phyloP scores from a whole-genome alignment of 2,113 vertebrate genomes.

The Poeciliopsis prolifica region DNA sequence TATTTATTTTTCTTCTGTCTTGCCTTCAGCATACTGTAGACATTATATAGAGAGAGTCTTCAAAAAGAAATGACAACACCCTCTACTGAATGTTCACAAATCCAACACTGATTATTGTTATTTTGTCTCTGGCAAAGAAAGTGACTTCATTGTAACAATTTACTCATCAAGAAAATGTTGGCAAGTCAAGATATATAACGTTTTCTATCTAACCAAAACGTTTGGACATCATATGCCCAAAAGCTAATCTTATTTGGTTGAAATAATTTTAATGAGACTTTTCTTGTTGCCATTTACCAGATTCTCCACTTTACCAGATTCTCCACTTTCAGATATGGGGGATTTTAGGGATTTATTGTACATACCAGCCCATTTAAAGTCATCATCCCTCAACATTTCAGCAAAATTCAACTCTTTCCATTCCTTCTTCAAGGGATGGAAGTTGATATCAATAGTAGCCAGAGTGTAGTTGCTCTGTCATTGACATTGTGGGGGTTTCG shows the following conservation, averaged over 20 bases:
- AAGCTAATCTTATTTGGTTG: not conserved
- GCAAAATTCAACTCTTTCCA: not conserved
- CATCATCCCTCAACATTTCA: not conserved
- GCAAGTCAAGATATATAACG: too few species aligned
- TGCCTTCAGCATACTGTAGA: too few species aligned
- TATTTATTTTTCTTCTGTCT: not conserved
- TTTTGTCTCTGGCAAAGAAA: too few species aligned
- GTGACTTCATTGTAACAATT: too few species aligned
- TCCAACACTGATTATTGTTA: too few species aligned
- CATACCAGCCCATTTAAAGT: not conserved
- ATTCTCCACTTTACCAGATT: not conserved
- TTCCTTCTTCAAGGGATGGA: not conserved
- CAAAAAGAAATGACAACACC: too few species aligned
- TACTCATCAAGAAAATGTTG: too few species aligned
- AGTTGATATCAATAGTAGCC: not conserved
- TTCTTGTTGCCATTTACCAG: not conserved
- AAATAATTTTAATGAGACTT: not conserved
- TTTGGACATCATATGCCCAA: too few species aligned
- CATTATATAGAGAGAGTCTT: too few species aligned
- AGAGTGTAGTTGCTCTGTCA: too few species aligned
- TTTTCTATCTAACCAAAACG: too few species aligned
- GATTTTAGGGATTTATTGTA: not conserved
- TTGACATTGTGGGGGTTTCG: not conserved
- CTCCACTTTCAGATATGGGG: not conserved
- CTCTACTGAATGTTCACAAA: too few species aligned